Conservation (phyloP, 2,113 vertebrate genomes). For the Lophius piscatorius region DNA sequence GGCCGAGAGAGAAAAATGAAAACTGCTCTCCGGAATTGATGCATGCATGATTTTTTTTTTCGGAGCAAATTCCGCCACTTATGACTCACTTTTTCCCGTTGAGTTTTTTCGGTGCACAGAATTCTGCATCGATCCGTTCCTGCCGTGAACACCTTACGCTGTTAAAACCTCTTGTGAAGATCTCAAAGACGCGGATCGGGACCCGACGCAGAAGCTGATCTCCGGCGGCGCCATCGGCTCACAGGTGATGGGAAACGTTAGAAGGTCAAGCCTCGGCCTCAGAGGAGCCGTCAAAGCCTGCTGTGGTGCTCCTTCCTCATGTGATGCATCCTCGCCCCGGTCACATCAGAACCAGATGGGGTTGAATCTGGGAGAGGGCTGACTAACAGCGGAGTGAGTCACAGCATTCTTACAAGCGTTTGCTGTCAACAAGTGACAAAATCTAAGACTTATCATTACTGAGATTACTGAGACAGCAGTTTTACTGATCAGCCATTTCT, state of each 20-base stretch:
- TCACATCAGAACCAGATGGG: conserved; percentile 60
- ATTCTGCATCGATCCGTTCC: background rate
- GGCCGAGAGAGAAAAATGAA: conserved; percentile 40
- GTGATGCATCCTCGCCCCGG: conserved; percentile 43
- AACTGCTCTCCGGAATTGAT: conserved; percentile 1
- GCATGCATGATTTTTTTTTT: conserved; percentile 35
- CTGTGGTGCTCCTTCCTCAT: conserved; percentile 44
- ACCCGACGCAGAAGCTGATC: conserved; percentile 35
- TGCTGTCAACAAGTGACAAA: too few species aligned
- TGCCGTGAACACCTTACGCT: too few species aligned
- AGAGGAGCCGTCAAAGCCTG: conserved; percentile 11
- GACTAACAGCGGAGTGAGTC: conserved; percentile 74
- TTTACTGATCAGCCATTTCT: too few species aligned
- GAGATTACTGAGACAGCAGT: too few species aligned
- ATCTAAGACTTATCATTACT: too few species aligned
- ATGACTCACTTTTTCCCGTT: conserved; percentile 62
- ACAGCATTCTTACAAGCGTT: conserved; percentile 34
- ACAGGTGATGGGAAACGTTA: conserved; percentile 28
- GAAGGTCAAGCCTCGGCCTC: conserved; percentile 37
- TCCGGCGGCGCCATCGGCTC: conserved; percentile 1
- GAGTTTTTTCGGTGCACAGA: conserved; percentile 14
- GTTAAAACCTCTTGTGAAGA: too few species aligned
- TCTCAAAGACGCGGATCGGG: conserved; percentile 49
- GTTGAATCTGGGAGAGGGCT: conserved; percentile 65
- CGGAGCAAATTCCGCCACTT: conserved; percentile 40